phyloP scores from a whole-genome alignment of 2,797 vertebrate genomes.

The Poecilia gillii region DNA sequence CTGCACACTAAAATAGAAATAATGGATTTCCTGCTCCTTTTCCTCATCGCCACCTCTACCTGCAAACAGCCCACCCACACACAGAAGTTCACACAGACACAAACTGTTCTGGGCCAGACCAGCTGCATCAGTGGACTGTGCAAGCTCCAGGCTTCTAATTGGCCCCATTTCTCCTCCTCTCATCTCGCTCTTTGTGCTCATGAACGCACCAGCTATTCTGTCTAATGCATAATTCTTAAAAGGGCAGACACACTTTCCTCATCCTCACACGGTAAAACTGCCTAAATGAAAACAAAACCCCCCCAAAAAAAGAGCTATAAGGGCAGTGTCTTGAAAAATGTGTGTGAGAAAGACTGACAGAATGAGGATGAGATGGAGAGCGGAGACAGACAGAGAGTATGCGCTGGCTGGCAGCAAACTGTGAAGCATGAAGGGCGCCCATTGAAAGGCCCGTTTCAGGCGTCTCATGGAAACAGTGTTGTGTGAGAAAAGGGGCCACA shows the following conservation, averaged over 20 bases:
- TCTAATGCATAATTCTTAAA: conserved; percentile 59
- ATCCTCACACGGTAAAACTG: conserved; percentile 58
- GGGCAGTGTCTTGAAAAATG: conserved; percentile 43
- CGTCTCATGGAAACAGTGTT: conserved; percentile 52
- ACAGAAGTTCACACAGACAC: conserved; percentile 22
- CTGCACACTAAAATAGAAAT: conserved; percentile 70
- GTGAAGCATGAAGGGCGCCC: conserved; percentile 69
- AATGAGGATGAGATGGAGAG: conserved; percentile 66
- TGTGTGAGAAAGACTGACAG: conserved; percentile 57
- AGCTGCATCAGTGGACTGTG: conserved; percentile 56
- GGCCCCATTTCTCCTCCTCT: conserved; percentile 72
- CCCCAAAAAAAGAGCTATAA: conserved; percentile 40
- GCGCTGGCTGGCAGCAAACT: conserved; percentile 50
- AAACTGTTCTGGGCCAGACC: conserved; percentile 47
- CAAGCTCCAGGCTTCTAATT: conserved; percentile 75
- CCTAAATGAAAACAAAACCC: conserved; percentile 40
- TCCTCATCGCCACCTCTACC: conserved; percentile 53
- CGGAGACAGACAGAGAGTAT: conserved; percentile 48
- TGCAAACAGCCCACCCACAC: conserved; percentile 48
- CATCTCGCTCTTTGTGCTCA: conserved; percentile 64
- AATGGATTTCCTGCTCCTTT: conserved; percentile 61
- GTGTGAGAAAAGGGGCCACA: conserved; percentile 34
- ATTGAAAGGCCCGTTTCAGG: conserved; percentile 53
- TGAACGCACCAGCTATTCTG: conserved; percentile 57
- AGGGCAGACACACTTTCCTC: conserved; percentile 58